Conservation (phyloP, 2,113 vertebrate species). For the Pitta sordida region DNA sequence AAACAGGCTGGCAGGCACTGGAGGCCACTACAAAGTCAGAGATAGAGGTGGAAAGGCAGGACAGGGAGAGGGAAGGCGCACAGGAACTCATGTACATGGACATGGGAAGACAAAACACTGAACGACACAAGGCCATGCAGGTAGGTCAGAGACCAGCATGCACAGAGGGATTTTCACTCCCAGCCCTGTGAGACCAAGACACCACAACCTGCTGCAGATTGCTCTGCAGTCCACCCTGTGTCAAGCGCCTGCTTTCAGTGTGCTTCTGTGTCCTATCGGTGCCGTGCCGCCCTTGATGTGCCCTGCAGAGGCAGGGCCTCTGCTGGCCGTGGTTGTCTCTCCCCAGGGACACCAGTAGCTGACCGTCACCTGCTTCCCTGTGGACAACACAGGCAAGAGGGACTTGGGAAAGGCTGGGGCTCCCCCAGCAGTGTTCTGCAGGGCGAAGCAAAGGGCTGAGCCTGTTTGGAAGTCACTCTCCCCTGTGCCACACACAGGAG, state of each 20-base stretch:
- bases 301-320: neutral
- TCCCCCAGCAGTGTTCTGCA: neutral
- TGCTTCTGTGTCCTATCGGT: neutral
- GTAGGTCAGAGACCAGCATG: neutral
- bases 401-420: neutral
- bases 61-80: neutral
- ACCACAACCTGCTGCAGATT: neutral
- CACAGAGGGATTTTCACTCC: neutral
- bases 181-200: slow-evolving; percentile 3
- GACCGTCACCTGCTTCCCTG: neutral
- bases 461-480: neutral
- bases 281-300: accelerated
- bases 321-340: neutral
- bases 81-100: neutral
- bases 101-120: neutral
- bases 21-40: neutral
- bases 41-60: neutral
- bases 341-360: neutral
- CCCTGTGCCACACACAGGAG: neutral
- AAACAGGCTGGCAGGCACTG: neutral
- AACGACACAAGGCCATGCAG: slow-evolving; percentile 12
- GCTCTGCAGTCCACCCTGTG: accelerated
- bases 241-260: neutral
- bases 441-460: neutral
- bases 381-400: neutral